A percentile compares a stretch with the other conserved stretches of the same genome.
These are phyloP conservation scores for Fregata magnificens DNA, from an alignment of 2,113 vertebrate species.

Conservation along the genomic window DNA sequence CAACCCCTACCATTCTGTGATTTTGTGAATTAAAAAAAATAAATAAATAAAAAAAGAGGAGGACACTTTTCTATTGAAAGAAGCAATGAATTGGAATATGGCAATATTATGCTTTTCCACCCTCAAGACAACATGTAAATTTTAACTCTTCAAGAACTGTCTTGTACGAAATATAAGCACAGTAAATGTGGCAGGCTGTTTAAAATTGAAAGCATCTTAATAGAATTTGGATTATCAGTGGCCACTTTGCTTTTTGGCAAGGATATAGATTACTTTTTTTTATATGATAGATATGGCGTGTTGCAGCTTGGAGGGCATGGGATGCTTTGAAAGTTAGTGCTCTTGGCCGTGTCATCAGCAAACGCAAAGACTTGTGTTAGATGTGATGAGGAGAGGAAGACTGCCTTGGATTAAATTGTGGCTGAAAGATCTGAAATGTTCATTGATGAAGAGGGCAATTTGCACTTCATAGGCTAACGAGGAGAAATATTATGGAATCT, in stretches of 20 bases:
- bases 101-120: neutral
- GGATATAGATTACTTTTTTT: neutral
- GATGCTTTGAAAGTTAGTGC: neutral
- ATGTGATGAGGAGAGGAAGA: neutral
- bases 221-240: neutral
- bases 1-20: too few species aligned
- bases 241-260: neutral
- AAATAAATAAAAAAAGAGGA: too few species aligned
- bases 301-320: neutral
- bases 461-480: neutral
- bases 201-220: neutral
- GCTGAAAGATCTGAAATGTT: neutral
- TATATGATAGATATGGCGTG: neutral
- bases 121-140: neutral
- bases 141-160: neutral
- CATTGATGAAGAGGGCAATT: neutral
- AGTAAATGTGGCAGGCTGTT: neutral
- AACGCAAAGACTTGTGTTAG: too few species aligned
- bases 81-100: neutral
- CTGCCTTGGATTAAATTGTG: neutral
- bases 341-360: neutral
- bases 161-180: neutral
- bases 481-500: neutral
- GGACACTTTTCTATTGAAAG: neutral
- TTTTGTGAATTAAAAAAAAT: neutral